Evolutionary conservation across 2,888 invertebrate species (phyloP).

Genomic region (Caenorhabditis doughertyi): DNA sequence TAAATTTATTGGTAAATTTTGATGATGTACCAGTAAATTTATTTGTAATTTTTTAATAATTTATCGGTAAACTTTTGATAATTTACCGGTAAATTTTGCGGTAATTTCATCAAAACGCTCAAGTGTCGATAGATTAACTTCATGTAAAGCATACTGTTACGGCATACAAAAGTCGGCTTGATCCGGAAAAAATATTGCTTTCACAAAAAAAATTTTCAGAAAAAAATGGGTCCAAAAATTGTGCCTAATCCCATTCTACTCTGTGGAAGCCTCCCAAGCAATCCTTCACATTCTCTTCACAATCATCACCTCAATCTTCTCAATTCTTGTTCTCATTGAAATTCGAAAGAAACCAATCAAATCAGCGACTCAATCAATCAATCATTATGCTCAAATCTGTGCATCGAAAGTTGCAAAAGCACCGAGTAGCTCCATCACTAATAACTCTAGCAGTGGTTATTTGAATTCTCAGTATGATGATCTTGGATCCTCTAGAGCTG

Average conservation of each 20-base stretch:
- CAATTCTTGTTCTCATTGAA: conserved; percentile 49
- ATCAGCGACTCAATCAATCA: conserved; percentile 36
- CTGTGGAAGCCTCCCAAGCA: conserved; percentile 73
- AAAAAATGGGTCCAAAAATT: conserved; percentile 65
- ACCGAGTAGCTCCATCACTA: conserved; percentile 66
- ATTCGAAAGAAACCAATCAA: conserved; percentile 47
- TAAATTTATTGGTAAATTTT: too few species aligned
- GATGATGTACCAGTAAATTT: too few species aligned
- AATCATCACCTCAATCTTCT: conserved; percentile 65
- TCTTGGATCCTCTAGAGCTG: conserved; percentile 29
- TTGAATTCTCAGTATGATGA: conserved; percentile 77
- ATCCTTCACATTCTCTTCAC: conserved; percentile 70
- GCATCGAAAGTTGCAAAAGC: conserved; percentile 54
- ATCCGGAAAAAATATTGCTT: too few species aligned
- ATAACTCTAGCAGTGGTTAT: conserved; percentile 74
- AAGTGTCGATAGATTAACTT: too few species aligned
- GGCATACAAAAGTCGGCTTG: too few species aligned
- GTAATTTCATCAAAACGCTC: too few species aligned
- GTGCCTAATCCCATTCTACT: conserved; percentile 71
- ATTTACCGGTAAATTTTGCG: too few species aligned
- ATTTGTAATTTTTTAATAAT: too few species aligned
- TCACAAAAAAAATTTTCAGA: too few species aligned
- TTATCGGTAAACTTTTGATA: too few species aligned
- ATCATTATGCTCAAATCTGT: conserved; percentile 56
- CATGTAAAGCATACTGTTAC: too few species aligned